A percentile compares a stretch with the other conserved stretches of the same genome.
Evolutionary conservation across 2,888 invertebrate species (phyloP).

Genomic region (Pyrrhia umbra): DNA sequence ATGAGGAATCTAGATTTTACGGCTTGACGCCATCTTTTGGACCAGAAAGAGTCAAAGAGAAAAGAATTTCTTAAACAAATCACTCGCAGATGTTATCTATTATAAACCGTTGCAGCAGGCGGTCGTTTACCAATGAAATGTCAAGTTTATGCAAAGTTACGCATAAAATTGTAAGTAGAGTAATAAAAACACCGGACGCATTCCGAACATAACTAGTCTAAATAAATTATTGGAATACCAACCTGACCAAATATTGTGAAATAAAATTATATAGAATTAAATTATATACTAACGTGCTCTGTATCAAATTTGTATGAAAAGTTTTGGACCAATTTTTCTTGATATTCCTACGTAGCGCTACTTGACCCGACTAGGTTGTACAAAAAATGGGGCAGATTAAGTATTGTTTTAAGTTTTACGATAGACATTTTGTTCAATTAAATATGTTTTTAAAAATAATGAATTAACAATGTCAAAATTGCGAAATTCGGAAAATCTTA

Average conservation of each 20-base stretch:
- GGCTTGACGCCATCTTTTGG: too few relatives aligned
- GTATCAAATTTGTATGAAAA: slow-evolving; percentile 47
- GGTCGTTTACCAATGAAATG: neutral
- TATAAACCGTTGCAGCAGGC: neutral
- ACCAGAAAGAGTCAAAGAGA: too few relatives aligned
- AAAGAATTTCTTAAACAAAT: neutral
- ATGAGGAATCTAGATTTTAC: too few relatives aligned
- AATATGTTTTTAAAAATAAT: too few relatives aligned
- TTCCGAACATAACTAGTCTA: slow-evolving; percentile 43
- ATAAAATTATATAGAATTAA: slow-evolving; percentile 46
- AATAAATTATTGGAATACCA: slow-evolving; percentile 52
- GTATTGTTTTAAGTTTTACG: too few relatives aligned
- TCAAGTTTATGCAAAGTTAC: slow-evolving; percentile 29
- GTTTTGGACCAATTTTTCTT: neutral
- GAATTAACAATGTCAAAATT: too few relatives aligned
- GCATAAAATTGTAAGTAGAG: slow-evolving; percentile 33
- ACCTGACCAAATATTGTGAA: slow-evolving; percentile 45
- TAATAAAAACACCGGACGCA: slow-evolving; percentile 44
- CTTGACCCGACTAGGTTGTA: too few relatives aligned
- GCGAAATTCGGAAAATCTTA: too few relatives aligned
- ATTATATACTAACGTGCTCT: slow-evolving; percentile 35
- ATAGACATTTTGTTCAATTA: too few relatives aligned
- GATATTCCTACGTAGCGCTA: neutral
- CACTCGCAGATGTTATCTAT: neutral
- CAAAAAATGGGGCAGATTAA: too few relatives aligned